Base-by-base conservation (phyloP, 2,797 vertebrate genomes). In the Gobionotothen gibberifrons region DNA sequence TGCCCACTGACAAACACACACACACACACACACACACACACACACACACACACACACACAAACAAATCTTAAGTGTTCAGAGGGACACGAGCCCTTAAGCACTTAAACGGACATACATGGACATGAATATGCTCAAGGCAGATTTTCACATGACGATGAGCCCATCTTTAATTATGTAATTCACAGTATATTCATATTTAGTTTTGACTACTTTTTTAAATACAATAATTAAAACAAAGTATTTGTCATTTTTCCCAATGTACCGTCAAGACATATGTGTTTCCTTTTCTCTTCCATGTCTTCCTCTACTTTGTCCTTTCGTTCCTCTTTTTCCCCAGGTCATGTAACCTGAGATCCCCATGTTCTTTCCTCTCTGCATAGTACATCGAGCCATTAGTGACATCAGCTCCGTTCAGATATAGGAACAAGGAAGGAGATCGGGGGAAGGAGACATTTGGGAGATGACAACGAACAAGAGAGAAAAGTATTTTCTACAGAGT, bases 301-400 rank as follows among this genome's bases (percentile, higher is more conserved):
- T 53, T 58, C 29, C 55, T 51, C 73, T 8, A 49, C 22, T 48
- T 55, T 39, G 40, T 57, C 14, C 51, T 22, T 52, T 72, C 32
- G 36, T 13, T 53, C 21, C 32, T 62, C 48, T 59, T 73, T 65
- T 75, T 91, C 93, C 26, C 93, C 93, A 93, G 89, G 85, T 94
- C 90, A 88, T 87, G 95, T 94, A 96, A 96, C 94, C 89, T 66
- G 93, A 96, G 94, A 94, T 93, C 92, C 90, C 93, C 89, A 81
- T 86, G 93, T 92, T 93, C 94, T 87, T 85, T 81, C 84, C 83
- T 90, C 81, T 91, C 93, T 94, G 92, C 93, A 92, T 94, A 92
- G 94, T 93, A 93, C 91, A 94, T 92, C 87, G 90, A 94, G 93
- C 95, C 94, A 95, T 96, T 96, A 96, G 94, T 94, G 94, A 95